A percentile compares a stretch with the other conserved stretches of the same genome.
These are phyloP conservation scores for Hipposideros armiger DNA, from an alignment of 2,113 vertebrate species.

Conservation along the genomic window DNA sequence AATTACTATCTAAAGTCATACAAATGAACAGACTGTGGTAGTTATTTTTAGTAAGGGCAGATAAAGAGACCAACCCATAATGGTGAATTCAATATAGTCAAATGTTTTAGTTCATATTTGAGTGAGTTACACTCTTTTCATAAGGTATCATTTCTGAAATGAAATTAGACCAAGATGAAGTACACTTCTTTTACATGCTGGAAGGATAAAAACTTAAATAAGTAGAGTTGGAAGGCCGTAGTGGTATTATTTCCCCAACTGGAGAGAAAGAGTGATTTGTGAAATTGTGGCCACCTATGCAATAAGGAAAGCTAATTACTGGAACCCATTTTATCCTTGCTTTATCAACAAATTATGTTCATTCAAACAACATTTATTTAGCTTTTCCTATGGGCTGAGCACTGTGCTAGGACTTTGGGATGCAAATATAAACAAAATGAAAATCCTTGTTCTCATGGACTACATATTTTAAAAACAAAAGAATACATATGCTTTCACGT, in stretches of 20 bases:
- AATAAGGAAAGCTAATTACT: not conserved
- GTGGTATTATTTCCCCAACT: not conserved
- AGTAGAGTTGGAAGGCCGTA: not conserved
- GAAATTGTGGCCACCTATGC: not conserved
- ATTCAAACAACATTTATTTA: not conserved
- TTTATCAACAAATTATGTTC: not conserved
- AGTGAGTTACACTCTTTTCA: not conserved
- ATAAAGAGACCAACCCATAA: not conserved
- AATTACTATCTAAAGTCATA: constrained; percentile 33
- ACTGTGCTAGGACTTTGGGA: not conserved
- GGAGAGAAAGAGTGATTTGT: not conserved
- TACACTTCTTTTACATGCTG: not conserved
- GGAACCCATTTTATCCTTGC: not conserved
- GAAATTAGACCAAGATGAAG: not conserved
- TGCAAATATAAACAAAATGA: not conserved
- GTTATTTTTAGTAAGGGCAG: constrained; percentile 34
- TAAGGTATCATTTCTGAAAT: not conserved
- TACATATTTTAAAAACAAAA: not conserved
- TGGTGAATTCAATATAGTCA: not conserved
- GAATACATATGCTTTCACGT: not conserved
- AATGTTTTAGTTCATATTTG: not conserved
- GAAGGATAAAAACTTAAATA: constrained; percentile 22
- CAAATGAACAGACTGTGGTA: not conserved
- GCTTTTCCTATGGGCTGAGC: not conserved
- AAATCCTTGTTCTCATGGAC: not conserved